These are phyloP conservation scores for Perithous albicinctus DNA, from an alignment of 2,888 invertebrate species.

Conservation along the genomic window DNA sequence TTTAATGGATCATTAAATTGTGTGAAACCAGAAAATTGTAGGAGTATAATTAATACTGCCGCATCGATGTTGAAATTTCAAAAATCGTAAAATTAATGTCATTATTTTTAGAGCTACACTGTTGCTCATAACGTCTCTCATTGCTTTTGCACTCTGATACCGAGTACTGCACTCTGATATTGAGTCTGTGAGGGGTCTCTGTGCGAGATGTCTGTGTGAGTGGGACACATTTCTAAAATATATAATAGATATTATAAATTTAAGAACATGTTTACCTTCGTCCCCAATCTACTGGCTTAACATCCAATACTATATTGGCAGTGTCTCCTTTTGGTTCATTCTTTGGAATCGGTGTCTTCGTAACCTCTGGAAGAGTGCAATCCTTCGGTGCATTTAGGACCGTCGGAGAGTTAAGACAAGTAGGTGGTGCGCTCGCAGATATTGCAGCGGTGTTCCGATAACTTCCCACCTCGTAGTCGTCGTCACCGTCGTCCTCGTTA, in stretches of 20 bases:
- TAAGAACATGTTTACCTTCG: slow-evolving; percentile 69
- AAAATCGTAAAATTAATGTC: too few species aligned
- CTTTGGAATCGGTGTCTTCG: slow-evolving; percentile 15
- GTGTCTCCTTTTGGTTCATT: slow-evolving; percentile 65
- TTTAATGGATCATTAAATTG: too few species aligned
- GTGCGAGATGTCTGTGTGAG: too few species aligned
- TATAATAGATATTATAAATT: background rate
- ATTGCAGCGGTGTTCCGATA: slow-evolving; percentile 62
- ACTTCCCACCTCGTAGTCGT: slow-evolving; percentile 77
- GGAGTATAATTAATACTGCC: too few species aligned
- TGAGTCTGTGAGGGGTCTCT: too few species aligned
- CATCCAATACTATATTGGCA: slow-evolving; percentile 60
- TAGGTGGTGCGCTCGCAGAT: slow-evolving; percentile 88
- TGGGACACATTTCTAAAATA: too few species aligned
- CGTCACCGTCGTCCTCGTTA: slow-evolving; percentile 86
- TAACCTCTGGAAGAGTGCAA: slow-evolving; percentile 82
- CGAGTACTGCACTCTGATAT: too few species aligned
- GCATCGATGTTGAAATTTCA: too few species aligned
- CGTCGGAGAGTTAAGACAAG: slow-evolving; percentile 88
- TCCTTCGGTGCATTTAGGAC: slow-evolving; percentile 81
- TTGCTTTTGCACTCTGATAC: too few species aligned
- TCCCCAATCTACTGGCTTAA: slow-evolving; percentile 67
- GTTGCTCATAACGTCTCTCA: too few species aligned
- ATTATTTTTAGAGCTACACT: too few species aligned
- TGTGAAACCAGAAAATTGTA: too few species aligned